Evolutionary conservation across 2,113 vertebrate species (phyloP).

Genomic region (Amphiprion ocellaris): DNA sequence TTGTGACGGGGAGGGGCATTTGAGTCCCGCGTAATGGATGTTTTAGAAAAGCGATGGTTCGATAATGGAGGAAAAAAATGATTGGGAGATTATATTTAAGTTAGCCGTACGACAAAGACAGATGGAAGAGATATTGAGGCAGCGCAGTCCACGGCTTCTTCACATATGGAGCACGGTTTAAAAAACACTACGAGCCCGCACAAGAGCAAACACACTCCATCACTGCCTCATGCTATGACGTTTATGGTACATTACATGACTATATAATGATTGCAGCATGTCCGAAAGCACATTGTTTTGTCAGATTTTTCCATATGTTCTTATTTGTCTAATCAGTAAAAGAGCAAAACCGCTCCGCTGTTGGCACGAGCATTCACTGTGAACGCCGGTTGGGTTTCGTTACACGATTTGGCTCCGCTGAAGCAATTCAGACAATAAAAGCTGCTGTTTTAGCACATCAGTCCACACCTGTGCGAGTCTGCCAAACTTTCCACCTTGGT

Average conservation of each 20-base stretch:
- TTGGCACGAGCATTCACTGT: conserved; percentile 15
- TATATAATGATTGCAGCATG: conserved; percentile 78
- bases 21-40: conserved; percentile 28
- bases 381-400: conserved; percentile 20
- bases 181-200: conserved; percentile 66
- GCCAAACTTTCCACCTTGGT: conserved; percentile 56
- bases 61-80: background rate
- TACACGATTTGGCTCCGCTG: conserved; percentile 36
- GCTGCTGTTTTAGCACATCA: conserved; percentile 39
- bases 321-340: conserved; percentile 70
- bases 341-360: conserved; percentile 21
- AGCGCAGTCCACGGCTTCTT: conserved; percentile 42
- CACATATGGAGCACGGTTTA: conserved; percentile 55
- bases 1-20: conserved; percentile 35
- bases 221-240: conserved; percentile 55
- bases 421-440: conserved; percentile 33
- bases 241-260: conserved; percentile 78
- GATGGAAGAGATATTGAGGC: conserved; percentile 45
- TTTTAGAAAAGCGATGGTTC: conserved; percentile 18
- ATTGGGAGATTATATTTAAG: conserved; percentile 28
- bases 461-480: conserved; percentile 37
- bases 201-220: conserved; percentile 70
- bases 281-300: conserved; percentile 59
- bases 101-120: conserved; percentile 35
- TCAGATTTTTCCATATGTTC: conserved; percentile 60